phyloP scores from a whole-genome alignment of 2,888 invertebrate genomes.

The Leptodirus hochenwartii region DNA sequence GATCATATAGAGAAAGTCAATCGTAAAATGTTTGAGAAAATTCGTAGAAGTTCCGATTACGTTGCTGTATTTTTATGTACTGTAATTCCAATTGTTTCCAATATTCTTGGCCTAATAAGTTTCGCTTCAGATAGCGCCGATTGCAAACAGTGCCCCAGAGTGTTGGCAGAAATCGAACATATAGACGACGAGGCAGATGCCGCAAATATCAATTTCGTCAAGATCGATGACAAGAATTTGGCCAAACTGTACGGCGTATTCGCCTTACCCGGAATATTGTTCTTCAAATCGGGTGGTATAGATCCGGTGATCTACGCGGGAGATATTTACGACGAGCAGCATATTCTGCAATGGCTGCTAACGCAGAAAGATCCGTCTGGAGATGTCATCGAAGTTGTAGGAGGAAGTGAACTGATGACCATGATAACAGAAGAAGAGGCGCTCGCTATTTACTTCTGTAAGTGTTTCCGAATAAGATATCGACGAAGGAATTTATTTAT shows the following conservation, averaged over 20 bases:
- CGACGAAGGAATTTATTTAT: conserved; percentile 7
- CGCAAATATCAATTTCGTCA: conserved; percentile 81
- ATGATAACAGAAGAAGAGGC: conserved; percentile 66
- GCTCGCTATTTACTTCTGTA: conserved; percentile 84
- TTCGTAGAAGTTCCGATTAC: conserved; percentile 73
- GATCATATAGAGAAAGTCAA: conserved; percentile 87
- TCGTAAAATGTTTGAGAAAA: conserved; percentile 82
- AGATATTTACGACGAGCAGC: conserved; percentile 72
- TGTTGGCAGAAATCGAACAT: conserved; percentile 74
- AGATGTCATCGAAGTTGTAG: conserved; percentile 75
- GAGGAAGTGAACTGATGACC: conserved; percentile 57
- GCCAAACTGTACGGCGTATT: conserved; percentile 79
- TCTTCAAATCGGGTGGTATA: conserved; percentile 65
- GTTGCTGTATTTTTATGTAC: conserved; percentile 87
- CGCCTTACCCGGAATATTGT: conserved; percentile 75
- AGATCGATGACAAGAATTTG: conserved; percentile 75
- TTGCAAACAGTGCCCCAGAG: conserved; percentile 84
- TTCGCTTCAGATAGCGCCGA: conserved; percentile 75
- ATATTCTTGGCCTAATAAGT: too few relatives aligned
- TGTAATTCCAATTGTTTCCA: conserved; percentile 10
- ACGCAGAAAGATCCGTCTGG: conserved; percentile 85
- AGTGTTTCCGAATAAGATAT: too few relatives aligned
- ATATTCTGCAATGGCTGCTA: conserved; percentile 76
- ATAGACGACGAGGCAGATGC: conserved; percentile 87
- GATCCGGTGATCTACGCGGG: conserved; percentile 87